These are phyloP conservation scores for Coenonympha glycerion DNA, from an alignment of 2,888 invertebrate species.

Conservation along the genomic window DNA sequence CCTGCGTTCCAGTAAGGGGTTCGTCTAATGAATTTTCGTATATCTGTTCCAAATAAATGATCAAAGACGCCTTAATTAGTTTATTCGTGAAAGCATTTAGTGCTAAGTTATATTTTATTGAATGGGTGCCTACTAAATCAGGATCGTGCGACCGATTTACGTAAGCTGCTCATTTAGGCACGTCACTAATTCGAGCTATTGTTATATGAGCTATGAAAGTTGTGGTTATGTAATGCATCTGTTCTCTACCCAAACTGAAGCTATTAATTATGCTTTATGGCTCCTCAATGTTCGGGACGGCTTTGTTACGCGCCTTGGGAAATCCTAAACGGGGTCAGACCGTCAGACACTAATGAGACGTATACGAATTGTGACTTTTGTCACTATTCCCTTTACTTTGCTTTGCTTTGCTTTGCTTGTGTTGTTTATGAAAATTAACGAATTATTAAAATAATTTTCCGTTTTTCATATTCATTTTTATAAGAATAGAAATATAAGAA, in stretches of 20 bases:
- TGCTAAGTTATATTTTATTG: neutral
- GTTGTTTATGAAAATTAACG: neutral
- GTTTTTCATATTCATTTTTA: no score
- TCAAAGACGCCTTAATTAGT: no score
- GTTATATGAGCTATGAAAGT: constrained; percentile 33
- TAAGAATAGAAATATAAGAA: no score
- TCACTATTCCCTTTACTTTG: constrained; percentile 13
- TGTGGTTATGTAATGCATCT: constrained; percentile 36
- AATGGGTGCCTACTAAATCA: constrained; percentile 2
- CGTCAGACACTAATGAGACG: constrained; percentile 39
- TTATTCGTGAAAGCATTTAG: neutral
- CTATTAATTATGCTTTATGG: constrained; percentile 62
- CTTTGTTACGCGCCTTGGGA: constrained; percentile 46
- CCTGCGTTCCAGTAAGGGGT: no score
- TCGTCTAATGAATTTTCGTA: no score
- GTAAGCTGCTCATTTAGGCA: constrained; percentile 59
- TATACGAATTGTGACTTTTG: constrained; percentile 28
- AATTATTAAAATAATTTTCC: neutral
- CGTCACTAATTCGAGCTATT: constrained; percentile 41
- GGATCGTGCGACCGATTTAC: constrained; percentile 50
- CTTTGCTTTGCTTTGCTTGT: neutral
- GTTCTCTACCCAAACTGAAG: constrained; percentile 48
- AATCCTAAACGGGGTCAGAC: constrained; percentile 39
- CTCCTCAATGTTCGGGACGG: constrained; percentile 34
- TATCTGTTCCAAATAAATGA: no score